Evolutionary conservation across 2,113 vertebrate genomes (phyloP).

Genomic region (Setophaga petechia): DNA sequence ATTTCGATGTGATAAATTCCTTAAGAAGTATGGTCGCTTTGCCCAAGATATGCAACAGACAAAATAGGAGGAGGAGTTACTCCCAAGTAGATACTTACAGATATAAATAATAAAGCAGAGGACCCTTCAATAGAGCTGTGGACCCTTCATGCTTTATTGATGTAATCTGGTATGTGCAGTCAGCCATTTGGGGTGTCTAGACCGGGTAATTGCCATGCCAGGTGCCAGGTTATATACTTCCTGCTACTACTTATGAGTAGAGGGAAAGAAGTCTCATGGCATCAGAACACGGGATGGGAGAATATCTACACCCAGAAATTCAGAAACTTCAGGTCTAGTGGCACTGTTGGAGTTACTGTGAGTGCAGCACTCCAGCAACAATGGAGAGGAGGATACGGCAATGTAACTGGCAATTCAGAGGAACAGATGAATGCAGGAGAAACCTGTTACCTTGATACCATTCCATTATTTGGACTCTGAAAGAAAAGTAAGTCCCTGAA

Average conservation of each 20-base stretch:
- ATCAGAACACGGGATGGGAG: background rate
- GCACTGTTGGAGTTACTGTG: background rate
- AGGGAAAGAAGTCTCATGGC: background rate
- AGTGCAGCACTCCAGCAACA: background rate
- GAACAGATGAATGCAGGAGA: background rate
- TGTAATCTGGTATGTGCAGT: background rate
- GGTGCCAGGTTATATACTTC: background rate
- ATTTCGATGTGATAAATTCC: background rate
- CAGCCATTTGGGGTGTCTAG: background rate
- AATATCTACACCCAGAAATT: background rate
- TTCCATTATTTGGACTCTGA: background rate
- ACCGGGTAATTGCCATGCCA: background rate
- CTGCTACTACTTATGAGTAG: background rate
- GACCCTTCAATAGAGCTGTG: background rate
- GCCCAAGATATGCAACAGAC: background rate
- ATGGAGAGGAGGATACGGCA: background rate
- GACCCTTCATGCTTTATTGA: background rate
- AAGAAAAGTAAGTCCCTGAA: background rate
- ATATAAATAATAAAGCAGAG: background rate
- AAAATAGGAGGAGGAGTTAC: background rate
- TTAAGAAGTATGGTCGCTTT: accelerated
- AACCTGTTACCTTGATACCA: background rate
- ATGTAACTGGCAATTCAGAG: background rate
- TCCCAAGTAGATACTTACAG: background rate
- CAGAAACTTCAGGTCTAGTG: background rate